Evolutionary conservation across 2,113 vertebrate genomes (phyloP), one percentile per base, ranked within the genome.

Genomic region (Myodes glareolus): DNA sequence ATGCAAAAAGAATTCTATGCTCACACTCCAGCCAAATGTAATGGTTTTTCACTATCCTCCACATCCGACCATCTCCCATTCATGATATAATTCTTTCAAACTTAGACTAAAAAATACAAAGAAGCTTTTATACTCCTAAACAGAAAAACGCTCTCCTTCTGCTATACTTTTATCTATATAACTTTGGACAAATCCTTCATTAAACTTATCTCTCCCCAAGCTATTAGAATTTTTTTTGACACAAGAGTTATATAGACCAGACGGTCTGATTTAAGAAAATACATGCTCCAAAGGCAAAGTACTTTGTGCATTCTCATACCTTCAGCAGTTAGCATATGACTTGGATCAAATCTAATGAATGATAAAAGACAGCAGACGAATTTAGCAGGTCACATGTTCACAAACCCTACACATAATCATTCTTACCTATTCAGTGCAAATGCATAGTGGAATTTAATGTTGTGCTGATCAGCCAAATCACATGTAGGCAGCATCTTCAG

Each of bases 371-470:
- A 61, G 55, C 75, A 87, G 33, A 73, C 94, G 39, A 92, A 67
- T 77, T 63, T 63, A 90, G 80, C 27, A 92, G 52, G 16, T 36
- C 14, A 42, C 29, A 39, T 58, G 19, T 78, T 94, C 92, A 42
- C 68, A 95, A 96, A 93, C 23, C 50, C 88, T 73, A 45, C 1
- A 76, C 1, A 80, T n/a, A 50, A 81, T 81, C 47, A 84, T 91
- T 76, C 98, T 98, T 98, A 99, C 99, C 99, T 99, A 98, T 99
- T 99, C 91, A 99, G 98, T 0, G 99, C 99, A 98, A 99, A 99
- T 70, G 99, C 99, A 39, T 99, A 99, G 98, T 99, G 99, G 98
- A 99, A 99, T 98, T 99, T 99, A 98, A 99, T 99, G 98, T 99
- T 99, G 91, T 99, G 99, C 95, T 99, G 99, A 85, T 99, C 99